Conservation (phyloP, 1,140 invertebrate genomes). For the Orius laevigatus region DNA sequence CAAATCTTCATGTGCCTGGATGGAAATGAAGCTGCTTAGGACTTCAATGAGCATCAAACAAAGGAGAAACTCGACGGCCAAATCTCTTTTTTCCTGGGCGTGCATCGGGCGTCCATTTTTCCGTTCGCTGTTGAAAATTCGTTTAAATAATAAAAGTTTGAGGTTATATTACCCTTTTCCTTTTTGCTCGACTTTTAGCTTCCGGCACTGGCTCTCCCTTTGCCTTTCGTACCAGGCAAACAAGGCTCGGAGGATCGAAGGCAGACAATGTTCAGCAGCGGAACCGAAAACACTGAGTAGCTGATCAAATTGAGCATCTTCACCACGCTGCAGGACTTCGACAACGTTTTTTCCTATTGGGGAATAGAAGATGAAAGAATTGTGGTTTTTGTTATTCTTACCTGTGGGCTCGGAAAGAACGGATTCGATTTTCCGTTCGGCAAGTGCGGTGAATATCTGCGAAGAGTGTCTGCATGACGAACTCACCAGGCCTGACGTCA, state of each 20-base stretch:
- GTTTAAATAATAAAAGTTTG: slow-evolving; percentile 1
- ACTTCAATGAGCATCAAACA: slow-evolving; percentile 95
- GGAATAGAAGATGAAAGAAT: neutral
- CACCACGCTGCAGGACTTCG: slow-evolving; percentile 83
- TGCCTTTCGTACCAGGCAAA: slow-evolving; percentile 94
- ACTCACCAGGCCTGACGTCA: slow-evolving; percentile 72
- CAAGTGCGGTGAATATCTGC: slow-evolving; percentile 85
- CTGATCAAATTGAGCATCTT: slow-evolving; percentile 90
- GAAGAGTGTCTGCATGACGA: slow-evolving; percentile 86
- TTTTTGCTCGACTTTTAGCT: slow-evolving; percentile 44
- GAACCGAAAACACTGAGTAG: slow-evolving; percentile 81
- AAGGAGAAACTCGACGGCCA: slow-evolving; percentile 96
- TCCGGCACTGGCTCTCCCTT: slow-evolving; percentile 38
- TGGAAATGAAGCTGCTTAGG: slow-evolving; percentile 86
- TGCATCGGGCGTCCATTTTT: slow-evolving; percentile 52
- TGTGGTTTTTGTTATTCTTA: slow-evolving; percentile 28
- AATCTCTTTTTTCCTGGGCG: slow-evolving; percentile 65
- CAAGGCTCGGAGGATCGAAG: slow-evolving; percentile 81
- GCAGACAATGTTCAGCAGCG: slow-evolving; percentile 92
- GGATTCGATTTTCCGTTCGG: slow-evolving; percentile 87
- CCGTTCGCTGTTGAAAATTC: no score
- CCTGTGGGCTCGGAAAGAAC: slow-evolving; percentile 80
- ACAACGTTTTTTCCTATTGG: slow-evolving; percentile 80
- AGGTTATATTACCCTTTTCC: slow-evolving; percentile 39
- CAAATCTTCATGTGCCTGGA: slow-evolving; percentile 92